Percentiles rank a stretch among this genome's conserved stretches.
These are phyloP conservation scores for Ptyas mucosa DNA, from an alignment of 2,113 vertebrate species.

Conservation along the genomic window DNA sequence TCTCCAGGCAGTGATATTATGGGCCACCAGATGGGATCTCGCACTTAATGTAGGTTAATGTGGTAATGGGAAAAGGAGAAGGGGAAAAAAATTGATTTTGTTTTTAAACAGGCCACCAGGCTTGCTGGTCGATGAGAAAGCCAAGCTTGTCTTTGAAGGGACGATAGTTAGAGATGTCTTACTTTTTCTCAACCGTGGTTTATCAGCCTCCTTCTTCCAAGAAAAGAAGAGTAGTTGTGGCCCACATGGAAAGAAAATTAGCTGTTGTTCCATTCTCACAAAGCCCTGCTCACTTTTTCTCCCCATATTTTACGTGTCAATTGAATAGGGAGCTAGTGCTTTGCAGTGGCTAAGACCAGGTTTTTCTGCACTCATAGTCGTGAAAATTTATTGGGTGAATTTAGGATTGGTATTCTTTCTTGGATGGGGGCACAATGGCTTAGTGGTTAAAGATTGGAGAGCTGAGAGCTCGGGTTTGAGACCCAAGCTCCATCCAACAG, in stretches of 20 bases:
- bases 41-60: slow-evolving; percentile 44
- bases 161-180: not conserved
- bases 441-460: not conserved
- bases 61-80: slow-evolving; percentile 39
- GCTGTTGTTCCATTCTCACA: not conserved
- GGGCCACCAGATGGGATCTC: slow-evolving; percentile 57
- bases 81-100: slow-evolving; percentile 32
- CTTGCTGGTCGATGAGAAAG: slow-evolving; percentile 31
- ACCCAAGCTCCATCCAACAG: not conserved
- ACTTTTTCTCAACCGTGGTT: not conserved
- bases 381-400: not conserved
- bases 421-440: not conserved
- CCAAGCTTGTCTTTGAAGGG: no score
- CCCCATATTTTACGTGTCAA: not conserved
- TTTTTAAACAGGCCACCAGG: slow-evolving; percentile 33
- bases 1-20: slow-evolving; percentile 56
- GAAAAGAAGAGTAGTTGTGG: not conserved
- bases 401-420: not conserved
- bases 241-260: not conserved
- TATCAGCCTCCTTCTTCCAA: not conserved
- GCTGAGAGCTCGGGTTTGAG: not conserved
- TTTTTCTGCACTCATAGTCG: not conserved
- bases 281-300: not conserved
- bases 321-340: not conserved
- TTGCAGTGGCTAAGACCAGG: not conserved